Base-by-base conservation (phyloP, 2,797 vertebrate species). In the Distichodus sexfasciatus region DNA sequence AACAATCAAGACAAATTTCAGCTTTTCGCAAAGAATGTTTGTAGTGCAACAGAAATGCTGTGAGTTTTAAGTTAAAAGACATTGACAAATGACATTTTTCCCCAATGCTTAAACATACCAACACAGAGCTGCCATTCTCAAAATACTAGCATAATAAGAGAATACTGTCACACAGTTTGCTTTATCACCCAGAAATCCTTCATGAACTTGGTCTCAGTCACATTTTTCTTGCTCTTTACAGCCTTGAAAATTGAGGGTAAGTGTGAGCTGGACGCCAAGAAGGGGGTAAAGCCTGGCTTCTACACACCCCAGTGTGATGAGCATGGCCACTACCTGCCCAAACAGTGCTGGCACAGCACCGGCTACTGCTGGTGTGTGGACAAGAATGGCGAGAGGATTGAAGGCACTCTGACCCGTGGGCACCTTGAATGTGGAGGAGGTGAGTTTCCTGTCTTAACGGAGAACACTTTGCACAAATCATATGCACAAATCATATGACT, bases 281-380 rank as follows among this genome's bases (percentile, higher is more conserved):
- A 55, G 2, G 3, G 3, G 0, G 2, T 77, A 54, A 85, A 71
- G 59, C 84, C 83, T 0, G 96, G 96, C 1, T 26, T 0, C 44
- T 97, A 71, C 88, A 76, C 3, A 67, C 94, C 96, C 0, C 77
- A 88, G 81, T 98, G 95, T 1, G 95, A 98, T 17, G 81, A 89
- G 79, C 78, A 91, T 4, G 97, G 97, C 2, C 83, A 86, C 84
- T 99, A 91, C 87, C 31, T 62, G 77, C 87, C 94, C 72, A 86
- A 87, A 78, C 96, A 99, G 88, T 99, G 97, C 91, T 87, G 87
- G 81, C 66, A 74, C 63, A 75, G 91, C 83, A 94, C 87, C 0
- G 93, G 94, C 60, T 94, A 63, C 85, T 99, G 97, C 92, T 99
- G 96, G 96, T 99, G 96, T 41, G 92, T 90, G 87, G 93, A 96